Base-by-base conservation (phyloP, 2,888 invertebrate species). In the Lasioglossum calceatum region DNA sequence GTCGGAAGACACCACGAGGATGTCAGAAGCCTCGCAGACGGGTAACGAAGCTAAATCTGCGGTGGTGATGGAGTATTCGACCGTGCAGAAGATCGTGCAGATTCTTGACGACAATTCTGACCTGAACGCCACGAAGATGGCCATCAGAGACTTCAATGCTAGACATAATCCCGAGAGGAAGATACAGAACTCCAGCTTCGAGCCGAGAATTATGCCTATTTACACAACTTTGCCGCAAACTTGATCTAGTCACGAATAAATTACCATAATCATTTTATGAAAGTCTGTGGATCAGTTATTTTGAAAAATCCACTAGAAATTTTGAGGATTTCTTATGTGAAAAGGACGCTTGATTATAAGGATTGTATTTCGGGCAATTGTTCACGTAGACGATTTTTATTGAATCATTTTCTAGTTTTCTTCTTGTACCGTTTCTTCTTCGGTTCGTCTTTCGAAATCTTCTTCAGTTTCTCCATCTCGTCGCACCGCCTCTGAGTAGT, bases 81-180 rank as follows among this genome's bases (percentile, higher is more conserved):
- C 93, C 0, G 86, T 92, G 14, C 93, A 92, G 61, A 93, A 92
- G 79, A 85, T 93, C 36, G 84, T 92, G n/a, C 93, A 92, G n/a
- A 86, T 92, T 39, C 58, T 89, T 32, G 90, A 89, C 36, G 54
- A 82, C 16, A 78, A 88, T 14, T 16, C 58, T 0, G 80, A 89
- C 10, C 7, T 89, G 23, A 8, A 73, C 16, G 75, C 80, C 4
- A 72, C 71, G 7, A 88, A 67, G n/a, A 12, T 83, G 71, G 72
- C 70, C 23, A 79, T 90, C 12, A 89, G 71, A 4, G 83, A 90
- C 23, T 70, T 88, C 2, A 72, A 73, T 0, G 27, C 47, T 14
- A 81, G 74, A 14, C 85, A 84, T n/a, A n/a, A 81, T 19, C 14
- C 12, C 8, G 39, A 42, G 12, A 19, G 75, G 14, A 87, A 73